A percentile compares a stretch with the other conserved stretches of the same genome.
These are phyloP conservation scores for Chaetops frenatus DNA, from an alignment of 2,113 vertebrate species.

Conservation along the genomic window DNA sequence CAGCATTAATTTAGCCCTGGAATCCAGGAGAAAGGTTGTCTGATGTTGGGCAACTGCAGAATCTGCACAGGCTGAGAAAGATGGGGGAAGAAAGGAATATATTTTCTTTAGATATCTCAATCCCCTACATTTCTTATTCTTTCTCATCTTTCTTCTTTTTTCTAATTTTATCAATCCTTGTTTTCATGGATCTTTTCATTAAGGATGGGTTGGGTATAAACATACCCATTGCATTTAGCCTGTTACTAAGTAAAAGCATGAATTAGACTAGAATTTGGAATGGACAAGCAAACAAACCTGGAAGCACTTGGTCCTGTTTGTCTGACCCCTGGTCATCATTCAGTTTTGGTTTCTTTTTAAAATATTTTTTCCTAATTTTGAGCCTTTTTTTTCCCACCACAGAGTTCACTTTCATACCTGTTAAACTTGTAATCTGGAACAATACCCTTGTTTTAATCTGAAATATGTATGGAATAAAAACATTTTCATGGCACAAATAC, in stretches of 20 bases:
- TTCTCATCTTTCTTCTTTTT: not conserved
- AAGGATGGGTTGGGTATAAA: not conserved
- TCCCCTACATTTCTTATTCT: not conserved
- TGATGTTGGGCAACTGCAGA: not conserved
- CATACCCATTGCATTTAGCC: not conserved
- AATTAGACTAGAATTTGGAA: not conserved
- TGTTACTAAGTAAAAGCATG: not conserved
- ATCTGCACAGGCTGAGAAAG: not conserved
- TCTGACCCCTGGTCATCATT: not conserved
- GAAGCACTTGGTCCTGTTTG: not conserved
- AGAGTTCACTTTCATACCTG: not conserved
- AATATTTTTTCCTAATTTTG: not conserved
- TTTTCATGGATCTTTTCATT: not conserved
- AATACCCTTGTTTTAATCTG: not conserved
- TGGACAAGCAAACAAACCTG: not conserved
- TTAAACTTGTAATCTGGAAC: not conserved
- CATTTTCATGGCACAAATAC: not conserved
- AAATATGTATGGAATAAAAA: not conserved
- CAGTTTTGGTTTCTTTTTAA: not conserved
- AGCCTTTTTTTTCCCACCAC: rapidly evolving
- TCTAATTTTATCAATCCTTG: not conserved
- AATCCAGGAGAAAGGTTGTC: not conserved
- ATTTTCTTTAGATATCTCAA: not conserved
- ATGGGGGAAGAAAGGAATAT: not conserved
- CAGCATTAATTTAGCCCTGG: not conserved